Percentiles rank a stretch among this genome's conserved stretches.
phyloP scores from a whole-genome alignment of 2,797 vertebrate genomes.

The Triplophysa yarkandensis region DNA sequence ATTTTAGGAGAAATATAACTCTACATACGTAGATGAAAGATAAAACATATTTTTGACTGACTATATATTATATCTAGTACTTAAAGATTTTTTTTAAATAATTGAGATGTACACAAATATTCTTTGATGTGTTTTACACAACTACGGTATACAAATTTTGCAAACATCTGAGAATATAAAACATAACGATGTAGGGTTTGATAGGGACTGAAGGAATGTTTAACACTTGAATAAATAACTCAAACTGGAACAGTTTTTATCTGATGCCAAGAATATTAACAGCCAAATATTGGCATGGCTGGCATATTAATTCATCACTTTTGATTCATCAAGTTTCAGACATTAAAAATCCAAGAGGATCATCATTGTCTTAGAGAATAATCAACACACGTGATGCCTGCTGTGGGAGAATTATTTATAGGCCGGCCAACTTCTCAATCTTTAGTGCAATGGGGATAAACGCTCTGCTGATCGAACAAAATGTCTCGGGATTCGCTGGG shows the following conservation, averaged over 20 bases:
- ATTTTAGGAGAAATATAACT: too few species aligned
- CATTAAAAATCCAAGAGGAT: neutral
- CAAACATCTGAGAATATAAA: neutral
- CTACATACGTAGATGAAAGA: too few species aligned
- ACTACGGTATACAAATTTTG: neutral
- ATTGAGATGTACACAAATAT: too few species aligned
- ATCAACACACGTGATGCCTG: slow-evolving; percentile 12
- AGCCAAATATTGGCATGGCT: neutral
- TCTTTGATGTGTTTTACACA: too few species aligned
- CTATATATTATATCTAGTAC: too few species aligned
- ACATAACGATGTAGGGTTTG: neutral
- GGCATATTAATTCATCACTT: neutral
- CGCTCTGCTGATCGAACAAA: slow-evolving; percentile 23
- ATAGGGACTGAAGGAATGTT: neutral
- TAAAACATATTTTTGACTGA: too few species aligned
- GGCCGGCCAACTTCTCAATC: neutral
- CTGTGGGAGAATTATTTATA: slow-evolving; percentile 10
- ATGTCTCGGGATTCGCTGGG: slow-evolving; percentile 35
- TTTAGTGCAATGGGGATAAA: slow-evolving; percentile 27
- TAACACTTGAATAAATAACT: neutral
- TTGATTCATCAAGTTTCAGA: neutral
- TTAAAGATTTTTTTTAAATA: too few species aligned
- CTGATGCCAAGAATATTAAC: neutral
- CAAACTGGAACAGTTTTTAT: neutral
- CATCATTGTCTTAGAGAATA: neutral